Evolutionary conservation across 2,888 invertebrate genomes (phyloP).

Genomic region (Cheilosia soror): DNA sequence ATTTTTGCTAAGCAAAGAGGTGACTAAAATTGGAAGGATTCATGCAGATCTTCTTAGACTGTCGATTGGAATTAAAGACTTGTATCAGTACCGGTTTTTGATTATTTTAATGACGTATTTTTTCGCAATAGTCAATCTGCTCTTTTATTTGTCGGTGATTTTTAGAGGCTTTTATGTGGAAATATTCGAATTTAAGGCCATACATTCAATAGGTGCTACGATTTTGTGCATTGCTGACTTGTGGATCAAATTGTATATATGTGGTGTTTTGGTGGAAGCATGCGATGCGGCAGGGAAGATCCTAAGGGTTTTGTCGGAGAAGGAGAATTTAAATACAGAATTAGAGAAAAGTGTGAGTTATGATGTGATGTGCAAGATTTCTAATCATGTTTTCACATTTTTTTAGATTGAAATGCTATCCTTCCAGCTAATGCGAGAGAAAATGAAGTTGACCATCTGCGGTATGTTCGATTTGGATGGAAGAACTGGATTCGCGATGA

Average conservation of each 20-base stretch:
- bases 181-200: no score
- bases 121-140: background rate
- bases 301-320: background rate
- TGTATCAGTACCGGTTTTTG: background rate
- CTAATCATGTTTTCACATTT: background rate
- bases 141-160: background rate
- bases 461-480: constrained; percentile 15
- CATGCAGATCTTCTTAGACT: background rate
- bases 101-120: background rate
- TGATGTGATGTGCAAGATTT: no score
- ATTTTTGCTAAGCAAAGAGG: background rate
- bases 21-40: constrained; percentile 11
- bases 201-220: background rate
- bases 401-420: constrained; percentile 17
- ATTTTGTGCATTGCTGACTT: background rate
- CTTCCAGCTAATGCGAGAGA: constrained; percentile 4
- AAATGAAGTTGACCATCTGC: constrained; percentile 9
- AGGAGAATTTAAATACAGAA: no score
- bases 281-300: background rate
- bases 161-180: background rate
- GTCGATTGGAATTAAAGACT: constrained; percentile 1
- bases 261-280: background rate
- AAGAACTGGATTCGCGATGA: background rate
- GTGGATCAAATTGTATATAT: background rate
- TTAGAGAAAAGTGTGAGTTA: constrained; percentile 4